Evolutionary conservation across 1,140 invertebrate species (phyloP).

Genomic region (Philaenus spumarius): DNA sequence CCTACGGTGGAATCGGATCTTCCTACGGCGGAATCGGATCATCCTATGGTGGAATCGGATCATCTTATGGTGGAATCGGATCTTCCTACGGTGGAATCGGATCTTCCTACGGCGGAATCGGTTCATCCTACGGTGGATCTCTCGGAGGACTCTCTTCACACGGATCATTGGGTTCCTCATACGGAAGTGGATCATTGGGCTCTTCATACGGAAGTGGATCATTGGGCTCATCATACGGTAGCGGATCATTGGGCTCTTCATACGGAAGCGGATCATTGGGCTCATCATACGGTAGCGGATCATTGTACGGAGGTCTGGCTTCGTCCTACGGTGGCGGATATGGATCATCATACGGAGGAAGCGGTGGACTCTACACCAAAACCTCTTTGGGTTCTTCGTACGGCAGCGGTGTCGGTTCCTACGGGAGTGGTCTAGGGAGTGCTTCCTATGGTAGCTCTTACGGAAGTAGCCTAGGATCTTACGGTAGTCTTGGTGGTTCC

Average conservation of each 20-base stretch:
- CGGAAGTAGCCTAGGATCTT: too few species aligned
- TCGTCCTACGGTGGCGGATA: neutral
- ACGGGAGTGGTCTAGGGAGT: too few species aligned
- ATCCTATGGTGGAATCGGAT: neutral
- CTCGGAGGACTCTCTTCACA: slow-evolving; percentile 11
- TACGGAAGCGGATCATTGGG: neutral
- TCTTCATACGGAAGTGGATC: neutral
- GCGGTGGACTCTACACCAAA: neutral
- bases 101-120: slow-evolving; percentile 20
- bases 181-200: neutral
- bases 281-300: neutral
- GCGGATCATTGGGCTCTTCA: neutral
- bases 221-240: neutral
- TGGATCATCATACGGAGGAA: neutral
- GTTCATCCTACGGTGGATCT: slow-evolving; percentile 23
- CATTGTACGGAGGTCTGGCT: neutral
- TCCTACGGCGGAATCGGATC: neutral
- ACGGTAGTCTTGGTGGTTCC: too few species aligned
- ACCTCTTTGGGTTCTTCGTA: neutral
- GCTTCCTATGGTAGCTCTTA: too few species aligned
- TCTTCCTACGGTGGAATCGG: neutral
- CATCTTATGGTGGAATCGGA: neutral
- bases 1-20: neutral
- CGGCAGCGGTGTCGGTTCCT: neutral
- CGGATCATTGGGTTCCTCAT: slow-evolving; percentile 5